Percentiles rank a stretch among this genome's conserved stretches.
These are phyloP conservation scores for Siderastrea siderea DNA, from an alignment of 92 coral and sea anemone species.

Conservation along the genomic window DNA sequence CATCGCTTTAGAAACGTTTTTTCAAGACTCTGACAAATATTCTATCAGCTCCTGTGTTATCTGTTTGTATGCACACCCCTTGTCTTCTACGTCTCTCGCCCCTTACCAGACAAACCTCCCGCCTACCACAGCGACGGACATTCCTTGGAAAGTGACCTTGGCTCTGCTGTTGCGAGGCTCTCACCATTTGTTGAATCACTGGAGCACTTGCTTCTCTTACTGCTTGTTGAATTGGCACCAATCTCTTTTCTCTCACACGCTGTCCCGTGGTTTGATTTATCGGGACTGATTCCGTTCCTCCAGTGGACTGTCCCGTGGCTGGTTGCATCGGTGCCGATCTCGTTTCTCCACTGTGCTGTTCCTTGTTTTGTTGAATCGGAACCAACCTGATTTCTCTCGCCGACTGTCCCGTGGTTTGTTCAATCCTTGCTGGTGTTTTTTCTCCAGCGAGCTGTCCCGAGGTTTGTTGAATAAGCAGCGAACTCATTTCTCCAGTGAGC, in stretches of 20 bases:
- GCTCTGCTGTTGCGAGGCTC: background rate
- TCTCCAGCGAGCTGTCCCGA: background rate
- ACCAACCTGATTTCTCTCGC: background rate
- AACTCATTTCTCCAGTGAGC: no score
- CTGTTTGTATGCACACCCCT: background rate
- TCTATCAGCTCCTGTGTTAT: background rate
- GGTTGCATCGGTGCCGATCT: no score
- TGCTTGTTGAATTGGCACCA: background rate
- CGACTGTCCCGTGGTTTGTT: background rate
- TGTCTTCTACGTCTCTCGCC: background rate
- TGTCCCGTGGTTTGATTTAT: no score
- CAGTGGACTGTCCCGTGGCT: no score
- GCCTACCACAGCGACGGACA: background rate
- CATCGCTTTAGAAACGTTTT: background rate
- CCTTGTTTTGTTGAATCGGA: background rate
- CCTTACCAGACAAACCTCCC: background rate
- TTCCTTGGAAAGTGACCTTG: background rate
- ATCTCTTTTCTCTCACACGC: no score
- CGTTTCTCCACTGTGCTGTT: background rate
- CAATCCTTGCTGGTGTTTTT: background rate
- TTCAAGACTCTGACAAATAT: background rate
- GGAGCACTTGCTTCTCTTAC: background rate
- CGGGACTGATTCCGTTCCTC: no score
- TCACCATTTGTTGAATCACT: background rate
- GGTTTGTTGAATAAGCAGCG: background rate